Evolutionary conservation across 2,888 invertebrate genomes (phyloP), one percentile per base, ranked within the genome.

Genomic region (Drosophila borealis): DNA sequence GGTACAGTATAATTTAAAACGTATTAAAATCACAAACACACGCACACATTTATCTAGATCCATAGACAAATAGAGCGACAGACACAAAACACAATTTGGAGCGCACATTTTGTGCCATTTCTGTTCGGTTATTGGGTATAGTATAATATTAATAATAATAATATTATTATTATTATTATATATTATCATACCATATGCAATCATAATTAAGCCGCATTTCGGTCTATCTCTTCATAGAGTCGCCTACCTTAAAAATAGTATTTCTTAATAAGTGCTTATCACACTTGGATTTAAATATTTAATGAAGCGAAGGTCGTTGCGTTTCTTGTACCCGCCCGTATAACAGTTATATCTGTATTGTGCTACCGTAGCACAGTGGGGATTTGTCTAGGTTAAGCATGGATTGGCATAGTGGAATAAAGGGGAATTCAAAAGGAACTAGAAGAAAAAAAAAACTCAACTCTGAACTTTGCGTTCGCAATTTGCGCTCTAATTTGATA

Each of bases 1-100:
- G 74, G 53, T 42, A 74, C 65, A 73, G 61, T 89, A 85, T 81
- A 88, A 88, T 84, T 85, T 85, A 77, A 85, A 84, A 70, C 66
- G 61, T 76, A 85, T 89, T 89, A 88, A 78, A 84, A 77, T 65
- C 78, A 68, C 55, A 69, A 55, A 74, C 59, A 74, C 55, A 54
- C 51, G 57, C 44, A 63, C n/a, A 46, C 50, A 33, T 45, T 61
- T 65, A 84, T 67, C 68, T 66, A 74, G 69, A 61, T 70, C 42
- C 54, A 41, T 56, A 48, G 34, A 67, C 51, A 77, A 77, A 74
- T 70, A 64, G 9, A 41, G 37, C 21, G 33, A 48, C 45, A 55
- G 36, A 45, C 55, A 36, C 17, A 19, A 53, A 33, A 33, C n/a
- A 57, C 42, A 61, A 66, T 64, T 57, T 57, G 33, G 51, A 64